Conservation (phyloP, 2,113 vertebrate genomes). For the Riparia riparia region DNA sequence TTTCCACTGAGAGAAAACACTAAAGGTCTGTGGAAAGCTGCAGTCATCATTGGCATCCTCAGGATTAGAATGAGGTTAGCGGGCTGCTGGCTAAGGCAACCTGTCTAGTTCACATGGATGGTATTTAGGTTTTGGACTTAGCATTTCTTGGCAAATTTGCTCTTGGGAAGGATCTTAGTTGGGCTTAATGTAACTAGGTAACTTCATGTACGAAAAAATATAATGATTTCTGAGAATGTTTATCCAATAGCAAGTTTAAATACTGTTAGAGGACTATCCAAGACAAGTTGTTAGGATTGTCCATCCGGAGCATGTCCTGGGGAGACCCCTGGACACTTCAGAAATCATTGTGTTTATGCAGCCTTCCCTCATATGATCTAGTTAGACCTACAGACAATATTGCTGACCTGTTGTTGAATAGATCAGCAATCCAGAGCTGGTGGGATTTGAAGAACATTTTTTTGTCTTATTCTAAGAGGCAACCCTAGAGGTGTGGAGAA, state of each 20-base stretch:
- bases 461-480: background rate
- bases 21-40: background rate
- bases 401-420: background rate
- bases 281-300: background rate
- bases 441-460: background rate
- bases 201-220: background rate
- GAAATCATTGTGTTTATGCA: background rate
- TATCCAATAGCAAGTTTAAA: background rate
- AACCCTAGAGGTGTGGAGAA: background rate
- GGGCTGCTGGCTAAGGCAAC: background rate
- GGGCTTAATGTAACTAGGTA: background rate
- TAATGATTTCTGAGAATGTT: background rate
- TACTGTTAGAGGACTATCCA: background rate
- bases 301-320: background rate
- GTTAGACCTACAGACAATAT: background rate
- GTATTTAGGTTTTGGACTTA: background rate
- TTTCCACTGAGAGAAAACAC: background rate
- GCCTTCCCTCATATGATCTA: background rate
- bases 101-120: background rate
- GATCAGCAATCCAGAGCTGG: background rate
- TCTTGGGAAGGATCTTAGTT: background rate
- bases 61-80: background rate
- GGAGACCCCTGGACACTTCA: background rate
- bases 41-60: background rate
- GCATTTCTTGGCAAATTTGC: background rate